phyloP scores from a whole-genome alignment of 1,140 invertebrate species.

The Leptinotarsa texana region DNA sequence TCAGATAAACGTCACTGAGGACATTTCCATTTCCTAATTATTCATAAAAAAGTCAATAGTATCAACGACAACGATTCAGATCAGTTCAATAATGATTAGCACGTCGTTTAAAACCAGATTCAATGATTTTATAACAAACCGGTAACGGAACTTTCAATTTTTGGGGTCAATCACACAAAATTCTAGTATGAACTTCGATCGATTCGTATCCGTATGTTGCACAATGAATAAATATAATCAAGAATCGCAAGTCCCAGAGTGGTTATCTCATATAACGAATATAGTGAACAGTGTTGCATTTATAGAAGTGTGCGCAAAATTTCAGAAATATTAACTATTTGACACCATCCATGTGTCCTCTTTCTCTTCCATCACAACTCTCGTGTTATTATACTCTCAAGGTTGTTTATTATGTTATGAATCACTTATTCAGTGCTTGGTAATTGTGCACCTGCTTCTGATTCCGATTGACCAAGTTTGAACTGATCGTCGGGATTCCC shows the following conservation, averaged over 20 bases:
- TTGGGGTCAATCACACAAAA: slow-evolving; percentile 5
- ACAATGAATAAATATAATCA: background rate
- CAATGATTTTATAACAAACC: background rate
- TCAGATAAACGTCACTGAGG: too few species aligned
- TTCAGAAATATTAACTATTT: rapidly evolving
- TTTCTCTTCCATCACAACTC: background rate
- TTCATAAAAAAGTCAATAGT: too few species aligned
- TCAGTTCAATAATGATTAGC: too few species aligned
- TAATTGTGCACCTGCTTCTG: background rate
- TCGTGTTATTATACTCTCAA: background rate
- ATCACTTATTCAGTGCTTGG: slow-evolving; percentile 2
- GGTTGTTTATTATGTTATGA: background rate
- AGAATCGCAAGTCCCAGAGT: background rate
- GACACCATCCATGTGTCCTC: background rate
- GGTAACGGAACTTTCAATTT: background rate
- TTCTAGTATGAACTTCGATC: background rate
- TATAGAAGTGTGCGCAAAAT: background rate
- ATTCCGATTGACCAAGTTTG: background rate
- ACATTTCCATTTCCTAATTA: too few species aligned
- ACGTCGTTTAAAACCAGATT: too few species aligned
- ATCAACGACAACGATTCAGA: too few species aligned
- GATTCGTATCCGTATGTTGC: background rate
- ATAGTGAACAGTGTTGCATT: background rate
- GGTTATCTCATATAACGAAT: background rate
- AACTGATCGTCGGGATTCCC: background rate